Conservation (phyloP, 2,888 invertebrate species). For the Neoitamus cyanurus region DNA sequence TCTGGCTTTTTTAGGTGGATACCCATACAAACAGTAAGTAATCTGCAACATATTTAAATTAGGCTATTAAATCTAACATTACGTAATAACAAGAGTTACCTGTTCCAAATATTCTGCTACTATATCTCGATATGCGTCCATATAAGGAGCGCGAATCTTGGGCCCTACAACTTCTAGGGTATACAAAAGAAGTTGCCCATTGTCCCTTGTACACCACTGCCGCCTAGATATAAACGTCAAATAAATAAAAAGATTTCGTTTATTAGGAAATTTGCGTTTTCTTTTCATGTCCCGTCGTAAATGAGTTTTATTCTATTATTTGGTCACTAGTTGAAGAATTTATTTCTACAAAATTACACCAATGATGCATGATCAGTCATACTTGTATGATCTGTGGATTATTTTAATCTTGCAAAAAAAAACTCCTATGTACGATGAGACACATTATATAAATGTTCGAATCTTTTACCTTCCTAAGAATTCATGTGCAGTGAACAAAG, state of each 20-base stretch:
- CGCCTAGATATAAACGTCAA: slow-evolving; percentile 69
- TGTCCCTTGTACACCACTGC: slow-evolving; percentile 82
- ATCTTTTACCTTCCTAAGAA: slow-evolving; percentile 75
- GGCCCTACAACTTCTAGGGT: slow-evolving; percentile 81
- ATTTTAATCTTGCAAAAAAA: too few relatives aligned
- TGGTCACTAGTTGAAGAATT: too few relatives aligned
- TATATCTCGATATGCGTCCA: slow-evolving; percentile 74
- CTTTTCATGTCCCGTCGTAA: too few relatives aligned
- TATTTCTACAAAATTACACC: too few relatives aligned
- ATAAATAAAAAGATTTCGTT: too few relatives aligned
- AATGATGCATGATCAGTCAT: neutral
- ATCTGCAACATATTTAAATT: slow-evolving; percentile 57
- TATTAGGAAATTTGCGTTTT: too few relatives aligned
- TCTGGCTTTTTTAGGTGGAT: slow-evolving; percentile 77
- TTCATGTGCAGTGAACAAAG: slow-evolving; percentile 86
- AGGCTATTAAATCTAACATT: neutral
- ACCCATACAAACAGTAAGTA: slow-evolving; percentile 85
- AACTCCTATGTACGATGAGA: too few relatives aligned
- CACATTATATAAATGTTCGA: too few relatives aligned
- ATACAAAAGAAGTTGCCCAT: slow-evolving; percentile 82
- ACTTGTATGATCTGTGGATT: too few relatives aligned
- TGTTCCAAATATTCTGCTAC: slow-evolving; percentile 86
- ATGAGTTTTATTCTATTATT: too few relatives aligned
- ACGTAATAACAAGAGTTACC: slow-evolving; percentile 54
- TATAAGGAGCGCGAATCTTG: slow-evolving; percentile 73